A percentile compares a stretch with the other conserved stretches of the same genome.
Evolutionary conservation across 2,113 vertebrate species (phyloP).

Genomic region (Cheilinus undulatus): DNA sequence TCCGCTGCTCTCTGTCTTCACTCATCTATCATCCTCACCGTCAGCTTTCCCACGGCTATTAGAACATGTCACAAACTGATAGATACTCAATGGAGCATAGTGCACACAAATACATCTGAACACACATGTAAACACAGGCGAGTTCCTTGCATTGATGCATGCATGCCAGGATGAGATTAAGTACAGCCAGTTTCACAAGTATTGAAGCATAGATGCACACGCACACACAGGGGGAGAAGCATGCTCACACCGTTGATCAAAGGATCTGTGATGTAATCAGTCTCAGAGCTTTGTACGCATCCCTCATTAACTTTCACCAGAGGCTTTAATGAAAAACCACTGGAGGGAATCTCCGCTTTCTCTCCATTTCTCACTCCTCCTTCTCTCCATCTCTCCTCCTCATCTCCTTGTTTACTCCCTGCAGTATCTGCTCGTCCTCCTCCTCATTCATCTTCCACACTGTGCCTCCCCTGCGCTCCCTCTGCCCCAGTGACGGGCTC

Average conservation of each 20-base stretch:
- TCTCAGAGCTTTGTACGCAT: conserved; percentile 68
- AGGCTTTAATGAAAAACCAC: conserved; percentile 80
- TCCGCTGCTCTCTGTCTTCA: conserved; percentile 8
- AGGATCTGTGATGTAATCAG: conserved; percentile 73
- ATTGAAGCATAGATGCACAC: conserved; percentile 18
- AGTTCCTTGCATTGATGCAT: background rate
- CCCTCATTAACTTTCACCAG: conserved; percentile 78
- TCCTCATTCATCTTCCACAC: conserved; percentile 66
- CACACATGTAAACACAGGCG: conserved; percentile 49
- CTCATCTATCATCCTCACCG: conserved; percentile 49
- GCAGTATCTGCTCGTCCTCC: conserved; percentile 58
- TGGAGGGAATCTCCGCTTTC: conserved; percentile 75
- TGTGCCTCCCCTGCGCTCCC: conserved; percentile 21
- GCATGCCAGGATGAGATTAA: conserved; percentile 27
- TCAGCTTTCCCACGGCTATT: conserved; percentile 64
- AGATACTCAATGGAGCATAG: conserved; percentile 57
- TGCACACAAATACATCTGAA: conserved; percentile 14
- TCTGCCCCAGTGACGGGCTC: conserved; percentile 56
- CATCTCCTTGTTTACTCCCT: conserved; percentile 64
- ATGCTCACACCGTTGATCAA: conserved; percentile 72
- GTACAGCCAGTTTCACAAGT: conserved; percentile 23
- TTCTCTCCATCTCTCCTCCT: conserved; percentile 31
- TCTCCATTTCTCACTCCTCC: conserved; percentile 31
- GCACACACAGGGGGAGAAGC: conserved; percentile 1
- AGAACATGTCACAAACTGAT: conserved; percentile 58